Percentiles rank a stretch among this genome's conserved stretches.
Conservation (phyloP, 2,113 vertebrate species). For the Nothoprocta pentlandii region DNA sequence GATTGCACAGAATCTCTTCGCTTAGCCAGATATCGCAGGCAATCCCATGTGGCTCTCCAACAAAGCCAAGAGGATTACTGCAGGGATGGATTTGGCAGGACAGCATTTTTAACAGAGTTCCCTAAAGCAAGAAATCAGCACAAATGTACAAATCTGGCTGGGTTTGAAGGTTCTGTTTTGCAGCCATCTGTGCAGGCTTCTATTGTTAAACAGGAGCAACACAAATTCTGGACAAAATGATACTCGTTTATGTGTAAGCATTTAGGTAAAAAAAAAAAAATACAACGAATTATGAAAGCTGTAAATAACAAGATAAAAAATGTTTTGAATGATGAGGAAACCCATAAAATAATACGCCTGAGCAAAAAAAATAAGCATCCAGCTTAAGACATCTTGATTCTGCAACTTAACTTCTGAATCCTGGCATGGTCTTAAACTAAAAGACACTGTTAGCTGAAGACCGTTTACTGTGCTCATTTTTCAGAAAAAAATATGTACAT, state of each 20-base stretch:
- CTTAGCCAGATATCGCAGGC: constrained; percentile 25
- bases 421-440: background rate
- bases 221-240: constrained; percentile 27
- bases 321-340: constrained; percentile 21
- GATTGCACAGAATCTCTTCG: background rate
- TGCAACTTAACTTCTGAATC: constrained; percentile 23
- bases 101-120: constrained; percentile 38
- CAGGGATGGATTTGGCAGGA: constrained; percentile 50
- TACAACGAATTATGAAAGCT: background rate
- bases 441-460: background rate
- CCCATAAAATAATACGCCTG: background rate
- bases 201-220: constrained; percentile 42
- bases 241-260: background rate
- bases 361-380: background rate
- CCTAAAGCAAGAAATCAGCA: constrained; percentile 57
- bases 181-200: constrained; percentile 62
- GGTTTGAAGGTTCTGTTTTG: constrained; percentile 41
- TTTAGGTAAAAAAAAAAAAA: background rate
- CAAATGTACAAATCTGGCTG: constrained; percentile 60
- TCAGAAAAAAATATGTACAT: background rate
- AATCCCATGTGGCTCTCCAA: constrained; percentile 48
- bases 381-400: background rate
- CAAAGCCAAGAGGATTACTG: constrained; percentile 60
- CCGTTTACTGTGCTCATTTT: background rate
- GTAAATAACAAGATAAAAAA: constrained; percentile 23